Evolutionary conservation across 2,888 invertebrate species (phyloP), one percentile per base, ranked within the genome.

Genomic region (Oxytorus armatus): DNA sequence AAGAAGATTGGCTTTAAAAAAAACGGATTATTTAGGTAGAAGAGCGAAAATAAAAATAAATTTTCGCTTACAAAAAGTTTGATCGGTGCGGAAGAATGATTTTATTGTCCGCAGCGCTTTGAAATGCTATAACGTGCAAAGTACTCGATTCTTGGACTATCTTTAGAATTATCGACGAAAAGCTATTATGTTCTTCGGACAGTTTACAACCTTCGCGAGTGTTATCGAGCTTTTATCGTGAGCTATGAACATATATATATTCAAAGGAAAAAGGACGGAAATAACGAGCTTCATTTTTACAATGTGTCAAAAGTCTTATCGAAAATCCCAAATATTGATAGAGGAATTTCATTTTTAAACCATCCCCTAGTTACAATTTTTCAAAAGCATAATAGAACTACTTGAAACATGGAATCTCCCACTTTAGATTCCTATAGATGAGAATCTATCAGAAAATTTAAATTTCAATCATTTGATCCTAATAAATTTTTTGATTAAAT

Each of bases 141-240:
- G 49, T 18, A 42, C 53, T 51, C 25, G 39, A 11, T 5, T 51
- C 76, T 75, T 68, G 61, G 61, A 72, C 79, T 79, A 79, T 76
- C 72, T 79, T 79, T 79, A 61, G 72, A 79, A 68, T 76, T 72
- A 79, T 76, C 79, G 79, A 76, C 47, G 33, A 33, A 65, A 69
- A 63, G 57, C 55, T 69, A 55, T 59, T 18, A 44, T 25, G 21
- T 23, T 14, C 49, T 47, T 47, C 23, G 11, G 16, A 53, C 68
- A 66, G 51, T 76, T 66, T 36, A 10, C 47, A 66, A 66, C 79
- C 79, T 75, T 70, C 61, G 39, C 25, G 25, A 49, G 55, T 42
- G 33, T 65, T 25, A 63, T 63, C 61, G 53, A 53, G 51, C 53
- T 49, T 49, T 18, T 16, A 29, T 14, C 36, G 1, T 16, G 16